These are phyloP conservation scores for Dione vanillae DNA, from an alignment of 2,888 invertebrate genomes.

Conservation along the genomic window DNA sequence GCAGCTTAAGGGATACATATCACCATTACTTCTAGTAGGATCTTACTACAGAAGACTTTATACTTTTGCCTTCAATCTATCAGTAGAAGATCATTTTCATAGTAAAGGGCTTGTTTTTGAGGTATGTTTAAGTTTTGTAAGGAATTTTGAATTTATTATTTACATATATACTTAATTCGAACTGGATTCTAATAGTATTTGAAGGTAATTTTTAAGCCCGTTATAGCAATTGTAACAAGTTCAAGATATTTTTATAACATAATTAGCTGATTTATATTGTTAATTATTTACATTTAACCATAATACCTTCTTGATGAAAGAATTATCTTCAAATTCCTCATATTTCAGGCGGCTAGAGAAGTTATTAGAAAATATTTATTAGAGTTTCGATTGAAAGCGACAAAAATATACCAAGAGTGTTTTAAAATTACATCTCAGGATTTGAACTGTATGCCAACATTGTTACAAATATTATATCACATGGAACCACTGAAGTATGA, in stretches of 20 bases:
- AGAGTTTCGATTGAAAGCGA: slow-evolving; percentile 82
- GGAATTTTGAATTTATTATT: no score
- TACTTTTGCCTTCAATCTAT: slow-evolving; percentile 70
- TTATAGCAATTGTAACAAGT: no score
- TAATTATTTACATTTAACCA: no score
- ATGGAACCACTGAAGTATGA: slow-evolving; percentile 79
- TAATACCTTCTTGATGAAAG: no score
- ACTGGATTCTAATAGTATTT: no score
- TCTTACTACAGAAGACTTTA: slow-evolving; percentile 75
- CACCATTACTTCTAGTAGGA: slow-evolving; percentile 67
- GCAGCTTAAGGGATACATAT: slow-evolving; percentile 69
- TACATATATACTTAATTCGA: no score
- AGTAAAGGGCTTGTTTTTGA: slow-evolving; percentile 76
- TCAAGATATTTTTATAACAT: no score
- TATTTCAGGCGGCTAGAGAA: slow-evolving; percentile 85
- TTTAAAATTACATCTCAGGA: slow-evolving; percentile 54
- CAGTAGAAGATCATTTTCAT: slow-evolving; percentile 67
- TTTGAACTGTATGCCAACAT: slow-evolving; percentile 69
- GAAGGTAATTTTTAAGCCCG: no score
- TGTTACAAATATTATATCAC: slow-evolving; percentile 71
- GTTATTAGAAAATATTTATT: slow-evolving; percentile 85
- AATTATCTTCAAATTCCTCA: background rate
- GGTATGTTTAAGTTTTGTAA: slow-evolving; percentile 55
- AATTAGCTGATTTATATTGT: no score
- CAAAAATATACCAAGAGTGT: slow-evolving; percentile 69